Evolutionary conservation across 2,888 invertebrate genomes (phyloP).

Genomic region (Papilio elwesi): DNA sequence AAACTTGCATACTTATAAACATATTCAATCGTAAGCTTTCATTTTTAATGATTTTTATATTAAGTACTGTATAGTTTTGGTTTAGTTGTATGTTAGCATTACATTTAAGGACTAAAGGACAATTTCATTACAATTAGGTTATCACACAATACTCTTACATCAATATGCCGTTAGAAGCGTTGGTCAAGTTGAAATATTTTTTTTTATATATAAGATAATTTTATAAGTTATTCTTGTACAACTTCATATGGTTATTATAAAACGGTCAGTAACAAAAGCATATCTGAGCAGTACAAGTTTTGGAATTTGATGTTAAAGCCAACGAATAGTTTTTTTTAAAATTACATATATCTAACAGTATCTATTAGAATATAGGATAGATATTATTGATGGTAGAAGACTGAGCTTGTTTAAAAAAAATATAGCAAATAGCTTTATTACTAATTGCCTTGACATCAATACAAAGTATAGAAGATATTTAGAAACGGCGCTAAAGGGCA

Average conservation of each 20-base stretch:
- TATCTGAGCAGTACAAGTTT: constrained; percentile 11
- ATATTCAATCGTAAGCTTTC: constrained; percentile 64
- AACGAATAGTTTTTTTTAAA: neutral
- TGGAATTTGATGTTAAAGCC: constrained; percentile 31
- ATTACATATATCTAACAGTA: neutral
- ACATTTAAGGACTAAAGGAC: constrained; percentile 69
- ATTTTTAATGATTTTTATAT: constrained; percentile 66
- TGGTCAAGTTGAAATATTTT: constrained; percentile 73
- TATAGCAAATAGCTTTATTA: constrained; percentile 18
- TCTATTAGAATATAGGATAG: constrained; percentile 21
- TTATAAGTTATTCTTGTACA: constrained; percentile 34
- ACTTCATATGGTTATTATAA: constrained; percentile 5
- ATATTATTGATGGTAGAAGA: neutral
- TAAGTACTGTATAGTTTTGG: constrained; percentile 81
- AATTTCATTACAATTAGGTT: constrained; percentile 77
- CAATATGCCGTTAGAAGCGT: constrained; percentile 82
- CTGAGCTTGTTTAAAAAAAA: constrained; percentile 18
- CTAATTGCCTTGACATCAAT: constrained; percentile 22
- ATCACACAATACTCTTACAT: constrained; percentile 82
- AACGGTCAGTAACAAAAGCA: constrained; percentile 25
- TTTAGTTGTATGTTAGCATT: constrained; percentile 63
- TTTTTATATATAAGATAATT: constrained; percentile 34
- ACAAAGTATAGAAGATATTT: neutral
- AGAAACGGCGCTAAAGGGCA: constrained; percentile 61
- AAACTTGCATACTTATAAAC: constrained; percentile 54